Conservation (phyloP, 1,140 invertebrate species). For the Pinna nobilis region DNA sequence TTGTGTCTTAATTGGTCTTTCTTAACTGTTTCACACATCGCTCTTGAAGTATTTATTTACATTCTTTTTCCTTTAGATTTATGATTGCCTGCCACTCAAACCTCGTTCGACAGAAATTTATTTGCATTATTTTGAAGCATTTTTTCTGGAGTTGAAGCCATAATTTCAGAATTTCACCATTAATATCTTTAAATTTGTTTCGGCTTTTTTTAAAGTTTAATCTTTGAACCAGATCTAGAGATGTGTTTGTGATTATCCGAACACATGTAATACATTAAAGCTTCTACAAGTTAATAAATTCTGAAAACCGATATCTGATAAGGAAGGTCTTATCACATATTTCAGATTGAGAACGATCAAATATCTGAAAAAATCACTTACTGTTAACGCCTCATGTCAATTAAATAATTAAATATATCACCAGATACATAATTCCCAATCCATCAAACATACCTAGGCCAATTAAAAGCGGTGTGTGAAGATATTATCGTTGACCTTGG, state of each 20-base stretch:
- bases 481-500: constrained; percentile 14
- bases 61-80: too few relatives aligned
- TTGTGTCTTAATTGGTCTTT: too few relatives aligned
- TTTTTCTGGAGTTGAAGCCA: too few relatives aligned
- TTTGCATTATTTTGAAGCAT: too few relatives aligned
- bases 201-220: too few relatives aligned
- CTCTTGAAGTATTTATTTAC: too few relatives aligned
- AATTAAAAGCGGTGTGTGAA: constrained; percentile 10
- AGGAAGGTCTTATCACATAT: constrained; percentile 14
- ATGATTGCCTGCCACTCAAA: too few relatives aligned
- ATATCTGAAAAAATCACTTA: constrained; percentile 21
- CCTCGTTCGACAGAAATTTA: too few relatives aligned
- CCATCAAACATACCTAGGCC: constrained; percentile 16
- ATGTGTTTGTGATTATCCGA: constrained; percentile 23
- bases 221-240: constrained; percentile 15
- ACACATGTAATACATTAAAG: constrained; percentile 23
- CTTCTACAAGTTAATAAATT: constrained; percentile 16
- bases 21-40: too few relatives aligned
- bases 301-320: constrained; percentile 18
- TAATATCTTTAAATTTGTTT: too few relatives aligned
- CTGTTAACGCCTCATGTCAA: constrained; percentile 22
- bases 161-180: too few relatives aligned
- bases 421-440: constrained; percentile 17
- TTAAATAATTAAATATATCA: constrained; percentile 27
- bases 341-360: constrained; percentile 20